phyloP scores from a whole-genome alignment of 2,797 vertebrate genomes.

The Lepus townsendii region DNA sequence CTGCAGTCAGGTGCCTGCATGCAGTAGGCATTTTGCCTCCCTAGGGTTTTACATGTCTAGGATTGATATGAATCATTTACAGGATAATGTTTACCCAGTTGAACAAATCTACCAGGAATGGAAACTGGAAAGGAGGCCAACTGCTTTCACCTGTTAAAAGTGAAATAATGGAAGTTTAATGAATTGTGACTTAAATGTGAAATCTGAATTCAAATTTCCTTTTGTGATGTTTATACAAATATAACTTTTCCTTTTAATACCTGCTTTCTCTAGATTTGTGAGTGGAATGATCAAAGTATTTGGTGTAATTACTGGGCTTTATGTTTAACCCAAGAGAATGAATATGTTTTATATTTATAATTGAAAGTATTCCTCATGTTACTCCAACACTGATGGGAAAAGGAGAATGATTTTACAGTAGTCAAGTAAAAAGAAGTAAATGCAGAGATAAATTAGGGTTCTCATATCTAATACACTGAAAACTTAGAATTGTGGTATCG shows the following conservation, averaged over 20 bases:
- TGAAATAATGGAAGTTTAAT: background rate
- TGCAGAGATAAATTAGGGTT: background rate
- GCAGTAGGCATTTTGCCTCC: background rate
- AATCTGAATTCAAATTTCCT: background rate
- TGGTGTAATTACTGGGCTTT: constrained; percentile 14
- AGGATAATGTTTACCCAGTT: background rate
- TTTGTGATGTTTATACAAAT: background rate
- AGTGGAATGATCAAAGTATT: background rate
- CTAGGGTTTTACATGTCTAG: background rate
- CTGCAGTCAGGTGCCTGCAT: background rate
- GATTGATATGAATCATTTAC: constrained; percentile 34
- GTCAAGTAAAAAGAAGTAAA: background rate
- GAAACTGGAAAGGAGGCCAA: background rate
- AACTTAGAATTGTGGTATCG: background rate
- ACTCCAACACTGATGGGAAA: background rate
- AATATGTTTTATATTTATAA: constrained; percentile 40
- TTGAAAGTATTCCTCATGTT: constrained; percentile 33
- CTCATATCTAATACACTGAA: background rate
- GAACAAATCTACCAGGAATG: background rate
- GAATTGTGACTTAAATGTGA: background rate
- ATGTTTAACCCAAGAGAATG: constrained; percentile 11
- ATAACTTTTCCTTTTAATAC: background rate
- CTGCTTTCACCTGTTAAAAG: background rate
- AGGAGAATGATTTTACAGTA: background rate
- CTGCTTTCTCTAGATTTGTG: constrained; percentile 26